A percentile compares a stretch with the other conserved stretches of the same genome.
phyloP scores from a whole-genome alignment of 92 coral and sea anemone genomes.

The Zoanthus solanderi region DNA sequence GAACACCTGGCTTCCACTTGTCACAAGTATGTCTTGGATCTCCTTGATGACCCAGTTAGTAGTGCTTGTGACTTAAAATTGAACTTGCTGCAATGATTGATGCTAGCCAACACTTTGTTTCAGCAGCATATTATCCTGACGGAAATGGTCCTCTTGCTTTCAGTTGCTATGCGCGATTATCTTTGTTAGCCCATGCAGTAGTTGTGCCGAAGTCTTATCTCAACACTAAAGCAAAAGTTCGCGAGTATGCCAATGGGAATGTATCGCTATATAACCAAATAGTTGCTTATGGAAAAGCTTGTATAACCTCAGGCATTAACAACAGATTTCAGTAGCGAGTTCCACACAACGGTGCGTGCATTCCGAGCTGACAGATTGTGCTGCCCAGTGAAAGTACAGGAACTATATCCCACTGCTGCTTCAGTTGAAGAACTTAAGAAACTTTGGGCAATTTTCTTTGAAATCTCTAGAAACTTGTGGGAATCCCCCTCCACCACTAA shows the following conservation, averaged over 20 bases:
- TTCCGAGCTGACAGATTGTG: background rate
- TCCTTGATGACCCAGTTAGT: conserved; percentile 54
- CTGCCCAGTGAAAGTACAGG: conserved; percentile 37
- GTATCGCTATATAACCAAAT: conserved; percentile 29
- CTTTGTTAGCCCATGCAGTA: conserved; percentile 59
- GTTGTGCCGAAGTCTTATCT: conserved; percentile 53
- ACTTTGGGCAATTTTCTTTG: no score
- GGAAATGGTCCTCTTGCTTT: conserved; percentile 56
- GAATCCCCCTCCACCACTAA: no score
- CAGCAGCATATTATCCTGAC: conserved; percentile 48
- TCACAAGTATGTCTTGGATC: conserved; percentile 39
- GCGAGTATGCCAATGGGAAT: conserved; percentile 41
- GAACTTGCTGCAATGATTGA: conserved; percentile 69
- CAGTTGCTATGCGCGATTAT: conserved; percentile 51
- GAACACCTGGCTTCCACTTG: conserved; percentile 43
- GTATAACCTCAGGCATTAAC: conserved; percentile 23
- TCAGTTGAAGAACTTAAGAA: conserved; percentile 44
- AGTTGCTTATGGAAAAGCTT: conserved; percentile 33
- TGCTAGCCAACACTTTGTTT: conserved; percentile 63
- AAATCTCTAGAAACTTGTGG: no score
- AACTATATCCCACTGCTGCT: conserved; percentile 49
- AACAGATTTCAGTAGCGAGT: conserved; percentile 33
- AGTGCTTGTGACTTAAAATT: conserved; percentile 46
- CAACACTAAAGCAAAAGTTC: conserved; percentile 48
- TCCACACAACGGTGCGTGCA: conserved; percentile 36